Percentiles rank a stretch among this genome's conserved stretches.
These are phyloP conservation scores for Norana najaformis DNA, from an alignment of 2,888 invertebrate genomes.

Conservation along the genomic window DNA sequence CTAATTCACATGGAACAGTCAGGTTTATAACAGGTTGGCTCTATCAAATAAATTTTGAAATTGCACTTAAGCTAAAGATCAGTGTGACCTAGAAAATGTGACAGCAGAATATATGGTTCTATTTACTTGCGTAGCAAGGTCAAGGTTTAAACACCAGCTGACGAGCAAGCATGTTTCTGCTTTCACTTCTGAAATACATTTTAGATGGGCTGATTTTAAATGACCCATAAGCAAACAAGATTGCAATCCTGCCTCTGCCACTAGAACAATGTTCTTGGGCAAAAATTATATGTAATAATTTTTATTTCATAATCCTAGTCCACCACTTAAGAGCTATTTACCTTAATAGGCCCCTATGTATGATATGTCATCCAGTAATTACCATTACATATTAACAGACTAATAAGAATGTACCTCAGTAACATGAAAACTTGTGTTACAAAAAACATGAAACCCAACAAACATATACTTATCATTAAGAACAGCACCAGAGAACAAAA, in stretches of 20 bases:
- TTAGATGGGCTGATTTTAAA: background rate
- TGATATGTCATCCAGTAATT: background rate
- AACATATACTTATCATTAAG: background rate
- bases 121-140: background rate
- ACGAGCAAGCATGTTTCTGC: background rate
- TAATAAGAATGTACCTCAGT: background rate
- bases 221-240: background rate
- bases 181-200: background rate
- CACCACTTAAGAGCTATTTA: too few species aligned
- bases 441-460: background rate
- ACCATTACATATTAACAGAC: background rate
- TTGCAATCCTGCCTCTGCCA: too few species aligned
- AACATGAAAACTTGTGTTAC: background rate
- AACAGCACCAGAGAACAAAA: background rate
- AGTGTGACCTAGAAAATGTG: background rate
- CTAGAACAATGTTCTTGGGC: background rate
- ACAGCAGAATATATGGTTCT: constrained; percentile 9
- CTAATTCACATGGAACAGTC: background rate
- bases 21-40: background rate
- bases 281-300: background rate
- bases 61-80: background rate
- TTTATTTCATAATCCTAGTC: too few species aligned
- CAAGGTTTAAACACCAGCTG: background rate
- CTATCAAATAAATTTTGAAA: too few species aligned
- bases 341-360: too few species aligned